A percentile compares a stretch with the other conserved stretches of the same genome.
phyloP scores from a whole-genome alignment of 2,888 invertebrate genomes.

The Beris morrisii region DNA sequence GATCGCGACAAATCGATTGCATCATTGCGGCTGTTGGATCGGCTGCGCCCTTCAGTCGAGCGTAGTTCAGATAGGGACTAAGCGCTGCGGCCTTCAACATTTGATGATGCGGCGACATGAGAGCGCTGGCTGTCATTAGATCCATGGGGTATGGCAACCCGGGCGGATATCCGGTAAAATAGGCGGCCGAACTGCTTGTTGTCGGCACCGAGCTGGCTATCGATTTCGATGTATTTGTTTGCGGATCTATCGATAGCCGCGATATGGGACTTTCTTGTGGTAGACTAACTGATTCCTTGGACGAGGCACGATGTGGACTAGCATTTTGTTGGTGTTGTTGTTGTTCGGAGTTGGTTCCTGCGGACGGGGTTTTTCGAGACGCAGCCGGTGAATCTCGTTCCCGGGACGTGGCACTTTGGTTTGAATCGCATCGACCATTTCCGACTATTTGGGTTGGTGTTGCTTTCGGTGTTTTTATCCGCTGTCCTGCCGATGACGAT shows the following conservation, averaged over 20 bases:
- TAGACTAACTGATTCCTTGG: slow-evolving; percentile 49
- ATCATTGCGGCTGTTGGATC: slow-evolving; percentile 59
- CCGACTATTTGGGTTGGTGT: slow-evolving; percentile 34
- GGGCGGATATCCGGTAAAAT: slow-evolving; percentile 66
- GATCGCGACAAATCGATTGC: slow-evolving; percentile 82
- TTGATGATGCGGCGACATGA: slow-evolving; percentile 74
- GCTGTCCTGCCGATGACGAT: slow-evolving; percentile 48
- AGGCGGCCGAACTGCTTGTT: slow-evolving; percentile 59
- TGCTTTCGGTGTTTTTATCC: slow-evolving; percentile 51
- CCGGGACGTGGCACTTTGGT: slow-evolving; percentile 68
- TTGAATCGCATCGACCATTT: slow-evolving; percentile 68
- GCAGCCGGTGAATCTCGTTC: slow-evolving; percentile 50
- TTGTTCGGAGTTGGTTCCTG: slow-evolving; percentile 30
- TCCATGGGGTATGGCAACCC: slow-evolving; percentile 72
- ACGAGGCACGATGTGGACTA: slow-evolving; percentile 50
- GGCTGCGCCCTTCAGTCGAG: slow-evolving; percentile 69
- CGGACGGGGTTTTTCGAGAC: slow-evolving; percentile 36
- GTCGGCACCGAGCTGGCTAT: slow-evolving; percentile 56
- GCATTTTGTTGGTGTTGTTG: slow-evolving; percentile 41
- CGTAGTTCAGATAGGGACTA: slow-evolving; percentile 84
- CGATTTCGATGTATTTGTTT: slow-evolving; percentile 61
- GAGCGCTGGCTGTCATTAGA: slow-evolving; percentile 70
- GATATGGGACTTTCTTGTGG: slow-evolving; percentile 44
- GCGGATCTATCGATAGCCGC: slow-evolving; percentile 44
- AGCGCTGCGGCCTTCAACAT: slow-evolving; percentile 70